Conservation (phyloP, 2,797 vertebrate species). For the Malurus leucopterus region DNA sequence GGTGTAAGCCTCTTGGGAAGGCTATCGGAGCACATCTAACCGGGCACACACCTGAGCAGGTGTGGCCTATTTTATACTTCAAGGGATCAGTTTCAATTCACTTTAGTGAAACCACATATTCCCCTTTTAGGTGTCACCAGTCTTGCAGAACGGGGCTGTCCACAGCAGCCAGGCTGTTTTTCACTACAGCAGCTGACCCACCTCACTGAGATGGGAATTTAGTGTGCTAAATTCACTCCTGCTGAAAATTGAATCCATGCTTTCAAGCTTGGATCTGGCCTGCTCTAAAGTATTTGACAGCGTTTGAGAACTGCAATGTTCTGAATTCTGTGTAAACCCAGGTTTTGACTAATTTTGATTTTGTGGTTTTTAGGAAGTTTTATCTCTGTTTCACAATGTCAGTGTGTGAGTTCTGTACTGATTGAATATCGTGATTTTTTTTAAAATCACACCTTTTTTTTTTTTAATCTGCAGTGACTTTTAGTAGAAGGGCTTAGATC, state of each 20-base stretch:
- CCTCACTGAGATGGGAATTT: not conserved
- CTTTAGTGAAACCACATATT: not conserved
- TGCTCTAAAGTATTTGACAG: not conserved
- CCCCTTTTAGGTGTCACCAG: not conserved
- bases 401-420: not conserved
- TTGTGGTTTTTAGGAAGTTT: not conserved
- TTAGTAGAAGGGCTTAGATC: not conserved
- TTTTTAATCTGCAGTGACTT: not conserved
- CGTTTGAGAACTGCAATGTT: not conserved
- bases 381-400: not conserved
- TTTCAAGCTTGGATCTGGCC: not conserved
- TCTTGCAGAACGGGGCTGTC: not conserved
- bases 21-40: not conserved
- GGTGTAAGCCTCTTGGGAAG: not conserved
- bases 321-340: not conserved
- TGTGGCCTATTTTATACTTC: not conserved
- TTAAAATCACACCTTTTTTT: not conserved
- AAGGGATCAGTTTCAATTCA: not conserved
- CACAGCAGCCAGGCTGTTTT: not conserved
- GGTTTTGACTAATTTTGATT: not conserved
- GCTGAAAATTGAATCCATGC: rapidly evolving
- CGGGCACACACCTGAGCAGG: not conserved
- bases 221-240: not conserved
- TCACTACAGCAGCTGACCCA: not conserved
- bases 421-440: not conserved